Evolutionary conservation across 2,113 vertebrate genomes (phyloP), one percentile per base, ranked within the genome.

Genomic region (Coptodon bakossiorum): DNA sequence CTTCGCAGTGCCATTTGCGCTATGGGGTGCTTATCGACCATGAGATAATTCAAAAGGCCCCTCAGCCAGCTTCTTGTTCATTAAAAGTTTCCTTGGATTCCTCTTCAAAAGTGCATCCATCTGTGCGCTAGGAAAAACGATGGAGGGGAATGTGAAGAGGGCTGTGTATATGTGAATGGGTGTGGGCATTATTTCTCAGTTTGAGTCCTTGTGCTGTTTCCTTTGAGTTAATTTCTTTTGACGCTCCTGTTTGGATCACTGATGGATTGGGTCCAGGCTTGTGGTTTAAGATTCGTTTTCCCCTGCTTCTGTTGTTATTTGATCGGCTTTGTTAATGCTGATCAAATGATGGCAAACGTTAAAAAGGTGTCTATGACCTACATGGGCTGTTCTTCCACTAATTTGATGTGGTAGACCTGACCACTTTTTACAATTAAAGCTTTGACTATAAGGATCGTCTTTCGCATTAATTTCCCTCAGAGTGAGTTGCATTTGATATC

Each of bases 71-170:
- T 66, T 88, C 93, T 91, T 94, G 94, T 96, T 96, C 95, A 95
- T 96, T 96, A 95, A 95, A 96, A 95, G 94, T 95, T 96, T 95
- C 93, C 90, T 90, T 63, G 13, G 88, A 84, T 82, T 94, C 76
- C 52, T 93, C 91, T 92, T 94, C 93, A 95, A 93, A 91, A 93
- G 91, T 93, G 93, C 92, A 94, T 93, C 90, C 89, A 89, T 94
- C 93, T 92, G 93, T 93, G 91, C 88, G 83, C 85, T 73, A 81
- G 87, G 63, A 83, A 40, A 89, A 83, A 81, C 19, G 68, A 81
- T 56, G 19, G 68, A 88, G 14, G 86, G 68, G 84, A 85, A 84
- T 61, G 88, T 45, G 34, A 80, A 43, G 29, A 66, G 31, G 56
- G 22, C 50, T 80, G 53, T 83, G 81, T 68, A 83, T 82, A 54